Evolutionary conservation across 2,888 invertebrate genomes (phyloP).

Genomic region (Pelosia muscerda): DNA sequence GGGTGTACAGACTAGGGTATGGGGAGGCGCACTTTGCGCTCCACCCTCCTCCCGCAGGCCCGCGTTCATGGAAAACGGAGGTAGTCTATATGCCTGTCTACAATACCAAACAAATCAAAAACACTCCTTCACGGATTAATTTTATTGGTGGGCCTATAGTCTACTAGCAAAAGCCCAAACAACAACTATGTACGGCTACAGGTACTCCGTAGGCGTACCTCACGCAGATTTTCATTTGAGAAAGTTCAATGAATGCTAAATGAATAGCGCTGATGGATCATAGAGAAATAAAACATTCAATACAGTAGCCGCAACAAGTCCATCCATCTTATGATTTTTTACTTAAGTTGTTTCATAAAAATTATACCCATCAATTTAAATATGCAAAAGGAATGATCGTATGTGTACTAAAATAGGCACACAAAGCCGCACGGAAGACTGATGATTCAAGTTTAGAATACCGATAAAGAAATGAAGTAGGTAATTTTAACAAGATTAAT

Average conservation of each 20-base stretch:
- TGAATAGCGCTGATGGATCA: neutral
- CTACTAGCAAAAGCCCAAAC: neutral
- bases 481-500: neutral
- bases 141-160: neutral
- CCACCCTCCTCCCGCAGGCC: too few relatives aligned
- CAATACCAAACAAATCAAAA: neutral
- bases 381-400: neutral
- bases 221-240: neutral
- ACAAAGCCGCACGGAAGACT: neutral
- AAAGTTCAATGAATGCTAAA: neutral
- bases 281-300: conserved; percentile 2
- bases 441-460: neutral
- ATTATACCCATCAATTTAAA: neutral
- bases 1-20: too few relatives aligned
- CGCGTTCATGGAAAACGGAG: too few relatives aligned
- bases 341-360: neutral
- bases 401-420: neutral
- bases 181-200: neutral
- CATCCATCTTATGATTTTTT: neutral
- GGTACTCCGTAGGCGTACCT: too few relatives aligned
- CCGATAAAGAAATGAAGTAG: neutral
- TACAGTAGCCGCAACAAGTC: neutral
- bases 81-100: too few relatives aligned
- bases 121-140: too few relatives aligned
- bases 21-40: too few relatives aligned